Base-by-base conservation (phyloP, 2,113 vertebrate genomes). In the Phaethon lepturus region DNA sequence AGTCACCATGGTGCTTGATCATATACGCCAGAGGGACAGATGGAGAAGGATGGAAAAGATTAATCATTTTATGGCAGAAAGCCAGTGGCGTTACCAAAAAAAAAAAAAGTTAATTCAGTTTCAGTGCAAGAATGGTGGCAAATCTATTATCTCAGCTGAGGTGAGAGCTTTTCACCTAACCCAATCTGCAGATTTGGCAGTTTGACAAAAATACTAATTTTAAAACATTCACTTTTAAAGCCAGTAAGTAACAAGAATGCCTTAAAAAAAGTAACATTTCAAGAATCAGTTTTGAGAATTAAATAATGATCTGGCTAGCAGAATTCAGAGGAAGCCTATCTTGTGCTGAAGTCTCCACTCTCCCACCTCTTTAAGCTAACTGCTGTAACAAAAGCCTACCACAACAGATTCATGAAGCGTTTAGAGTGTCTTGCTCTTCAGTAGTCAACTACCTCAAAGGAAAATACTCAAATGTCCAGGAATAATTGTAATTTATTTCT, bases 11-110 rank as follows among this genome's bases (percentile, higher is more conserved):
- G 93, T 23, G 31, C 84, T 85, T 56, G 66, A 38, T 90, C 68
- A 53, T 78, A 93, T 73, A 91, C 50, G 84, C 93, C 93, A 93
- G 74, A 87, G 35, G 81, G 96, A 96, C 96, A 97, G 96, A 97
- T 94, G 96, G 96, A 91, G 93, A 96, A 79, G 93, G 62, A 79
- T 94, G 90, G 90, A 94, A 96, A 97, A 96, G 87, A 96, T 97
- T 94, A 96, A 97, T 96, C 95, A 96, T 64, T 91, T 81, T 16
- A 47, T 91, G 96, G 93, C 91, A 96, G 62, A 85, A 89, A 91
- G 93, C 93, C 95, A 93, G 88, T 3, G 44, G 81, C 3, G 6
- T 45, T 67, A 95, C 73, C 26, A 83, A 69, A 91, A 88, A 38
- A 33, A 38, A 69, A 50, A 42, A 47, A 44, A 62, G 7, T 9